These are phyloP conservation scores for Hetaerina titia DNA, from an alignment of 2,888 invertebrate species.

Conservation along the genomic window DNA sequence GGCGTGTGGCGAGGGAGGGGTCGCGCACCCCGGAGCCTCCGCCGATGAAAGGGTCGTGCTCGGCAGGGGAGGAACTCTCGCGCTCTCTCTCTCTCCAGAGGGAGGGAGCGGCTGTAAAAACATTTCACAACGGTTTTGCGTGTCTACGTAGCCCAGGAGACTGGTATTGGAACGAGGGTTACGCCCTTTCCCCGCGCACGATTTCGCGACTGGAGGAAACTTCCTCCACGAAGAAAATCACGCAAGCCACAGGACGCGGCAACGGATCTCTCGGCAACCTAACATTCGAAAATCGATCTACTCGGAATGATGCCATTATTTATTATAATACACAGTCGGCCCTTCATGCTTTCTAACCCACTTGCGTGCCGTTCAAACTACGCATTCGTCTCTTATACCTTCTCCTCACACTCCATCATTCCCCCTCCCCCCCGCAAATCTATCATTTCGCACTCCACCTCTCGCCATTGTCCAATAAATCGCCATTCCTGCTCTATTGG, in stretches of 20 bases:
- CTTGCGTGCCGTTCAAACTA: too few relatives aligned
- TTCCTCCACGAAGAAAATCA: neutral
- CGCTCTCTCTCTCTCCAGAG: too few relatives aligned
- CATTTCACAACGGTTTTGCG: slow-evolving; percentile 1
- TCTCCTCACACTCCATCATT: too few relatives aligned
- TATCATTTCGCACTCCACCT: too few relatives aligned
- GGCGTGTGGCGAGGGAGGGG: neutral
- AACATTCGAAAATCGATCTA: too few relatives aligned
- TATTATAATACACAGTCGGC: too few relatives aligned
- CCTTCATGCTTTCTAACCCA: too few relatives aligned
- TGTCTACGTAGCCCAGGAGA: neutral
- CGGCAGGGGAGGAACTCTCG: neutral
- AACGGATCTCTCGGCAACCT: neutral
- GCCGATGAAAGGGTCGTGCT: neutral
- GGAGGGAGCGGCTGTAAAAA: slow-evolving; percentile 5
- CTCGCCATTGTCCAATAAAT: too few relatives aligned
- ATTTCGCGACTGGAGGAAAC: neutral
- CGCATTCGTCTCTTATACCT: too few relatives aligned
- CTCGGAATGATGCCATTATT: neutral
- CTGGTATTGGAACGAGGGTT: neutral
- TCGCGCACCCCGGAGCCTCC: neutral
- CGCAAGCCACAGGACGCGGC: neutral
- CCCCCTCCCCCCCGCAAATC: too few relatives aligned
- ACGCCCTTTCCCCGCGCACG: neutral
- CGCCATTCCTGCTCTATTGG: too few relatives aligned